Base-by-base conservation (phyloP, 2,888 invertebrate species). In the Tuberolachnus salignus region DNA sequence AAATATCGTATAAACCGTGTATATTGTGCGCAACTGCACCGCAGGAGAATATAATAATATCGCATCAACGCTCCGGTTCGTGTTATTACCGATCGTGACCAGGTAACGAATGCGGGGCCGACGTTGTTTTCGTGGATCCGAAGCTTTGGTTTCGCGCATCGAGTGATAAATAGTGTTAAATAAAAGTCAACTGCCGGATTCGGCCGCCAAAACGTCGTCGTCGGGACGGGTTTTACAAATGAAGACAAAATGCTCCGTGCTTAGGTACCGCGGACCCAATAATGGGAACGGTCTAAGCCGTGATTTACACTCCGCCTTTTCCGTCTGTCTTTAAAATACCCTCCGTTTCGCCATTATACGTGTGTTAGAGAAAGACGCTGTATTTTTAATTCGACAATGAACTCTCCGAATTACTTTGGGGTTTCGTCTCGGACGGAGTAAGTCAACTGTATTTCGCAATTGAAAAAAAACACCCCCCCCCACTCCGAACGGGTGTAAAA, bases 151-250 rank as follows among this genome's bases (percentile, higher is more conserved):
- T 67, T 49, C 8, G 26, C 16, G 34, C 34, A 34, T 34, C 6
- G 23, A 49, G 67, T 75, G 75, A 75, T 67, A 75, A 75, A 75
- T 75, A 75, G 75, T 59, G 26, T 67, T 57, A 67, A 75, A 67
- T 75, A 64, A 74, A 74, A 74, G 75, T 67, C 75, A 57, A 67
- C 75, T 59, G 67, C 46, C 19, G 49, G 67, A 57, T 75, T 46
- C 67, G 57, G 66, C 44, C 75, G 66, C 44, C 75, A 67, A 75
- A 75, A 57, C 21, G 34, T 34, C 42, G 34, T 34, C 42, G 21
- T 59, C 49, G 46, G 34, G 75, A 75, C 57, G 57, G 57, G 75
- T 75, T 34, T 34, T 75, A 75, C 66, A 75, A 75, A 75, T 75
- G 67, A 75, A 75, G 75, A 75, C 75, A 67, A 75, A 75, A 75